These are phyloP conservation scores for Heptranchias perlo DNA, from an alignment of 2,113 vertebrate species.

Conservation along the genomic window DNA sequence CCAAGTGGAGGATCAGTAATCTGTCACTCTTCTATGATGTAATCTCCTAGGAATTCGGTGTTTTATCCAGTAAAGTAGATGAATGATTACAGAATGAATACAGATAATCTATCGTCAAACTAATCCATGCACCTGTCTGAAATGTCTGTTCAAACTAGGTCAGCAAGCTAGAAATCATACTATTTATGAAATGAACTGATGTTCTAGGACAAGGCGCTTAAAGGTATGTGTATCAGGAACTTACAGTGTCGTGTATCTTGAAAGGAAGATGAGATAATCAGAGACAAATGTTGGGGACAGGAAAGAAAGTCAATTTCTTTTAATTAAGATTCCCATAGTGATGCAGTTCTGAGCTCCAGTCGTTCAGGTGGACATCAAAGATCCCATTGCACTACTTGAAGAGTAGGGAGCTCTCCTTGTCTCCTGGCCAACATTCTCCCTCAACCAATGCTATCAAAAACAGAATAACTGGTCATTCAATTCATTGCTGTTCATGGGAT, in stretches of 20 bases:
- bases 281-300: neutral
- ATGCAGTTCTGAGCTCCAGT: neutral
- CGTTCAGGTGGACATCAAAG: neutral
- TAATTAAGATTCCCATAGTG: neutral
- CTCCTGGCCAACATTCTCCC: neutral
- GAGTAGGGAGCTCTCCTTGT: neutral
- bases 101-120: neutral
- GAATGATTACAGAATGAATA: conserved; percentile 12
- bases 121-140: neutral
- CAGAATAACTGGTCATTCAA: neutral
- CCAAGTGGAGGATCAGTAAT: neutral
- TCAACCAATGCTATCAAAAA: neutral
- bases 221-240: neutral
- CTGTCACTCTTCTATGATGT: neutral
- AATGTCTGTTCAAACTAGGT: neutral
- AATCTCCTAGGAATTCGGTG: neutral
- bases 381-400: neutral
- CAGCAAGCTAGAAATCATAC: neutral
- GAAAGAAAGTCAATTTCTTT: neutral
- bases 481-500: neutral
- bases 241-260: neutral
- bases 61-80: neutral
- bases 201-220: neutral
- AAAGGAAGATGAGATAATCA: neutral
- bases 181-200: neutral